Base-by-base conservation (phyloP, 1,140 invertebrate species). In the Drosophila bifasciata region DNA sequence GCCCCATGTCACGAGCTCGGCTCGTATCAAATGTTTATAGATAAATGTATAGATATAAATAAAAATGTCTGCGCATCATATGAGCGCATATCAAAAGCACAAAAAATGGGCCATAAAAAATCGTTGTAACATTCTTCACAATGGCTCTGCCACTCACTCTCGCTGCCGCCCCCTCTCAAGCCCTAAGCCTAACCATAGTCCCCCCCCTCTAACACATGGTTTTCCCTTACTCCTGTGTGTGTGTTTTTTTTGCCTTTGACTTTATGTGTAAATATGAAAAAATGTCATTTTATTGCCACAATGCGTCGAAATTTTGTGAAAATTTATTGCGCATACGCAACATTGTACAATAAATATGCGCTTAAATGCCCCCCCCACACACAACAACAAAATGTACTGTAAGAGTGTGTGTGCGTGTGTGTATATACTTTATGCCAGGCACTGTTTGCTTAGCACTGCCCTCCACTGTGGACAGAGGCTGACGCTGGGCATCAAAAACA, bases 181-280 rank as follows among this genome's bases (percentile, higher is more conserved):
- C n/a, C 11, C 21, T 55, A 61, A 56, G 41, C 56, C 72, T 58
- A 70, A 28, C 13, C 43, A 11, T 11, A 11, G 9, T 3, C 9
- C 9, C 28, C 28, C 32, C 11, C 32, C 11, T 36, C 4, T 36
- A 36, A 36, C 9, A 11, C 3, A 36, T 36, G 32, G 32, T 36
- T 40, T 39, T 62, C 39, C 43, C 60, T 23, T 25, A 9, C 23
- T 17, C 21, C 36, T 40, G 23, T 36, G 8, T 21, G 23, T 44
- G 7, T 39, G n/a, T 51, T 51, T 56, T 68, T 68, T 81, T 50
- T 63, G 58, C 63, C 81, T 49, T 74, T 88, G 83, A 88, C 81
- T 86, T 88, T 81, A 88, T 88, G 83, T 88, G 83, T 83, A 88
- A 88, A 88, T 88, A 88, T 88, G 83, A 88, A 88, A 88, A 88